Evolutionary conservation across 2,113 vertebrate genomes (phyloP).

Genomic region (Silurus glanis): DNA sequence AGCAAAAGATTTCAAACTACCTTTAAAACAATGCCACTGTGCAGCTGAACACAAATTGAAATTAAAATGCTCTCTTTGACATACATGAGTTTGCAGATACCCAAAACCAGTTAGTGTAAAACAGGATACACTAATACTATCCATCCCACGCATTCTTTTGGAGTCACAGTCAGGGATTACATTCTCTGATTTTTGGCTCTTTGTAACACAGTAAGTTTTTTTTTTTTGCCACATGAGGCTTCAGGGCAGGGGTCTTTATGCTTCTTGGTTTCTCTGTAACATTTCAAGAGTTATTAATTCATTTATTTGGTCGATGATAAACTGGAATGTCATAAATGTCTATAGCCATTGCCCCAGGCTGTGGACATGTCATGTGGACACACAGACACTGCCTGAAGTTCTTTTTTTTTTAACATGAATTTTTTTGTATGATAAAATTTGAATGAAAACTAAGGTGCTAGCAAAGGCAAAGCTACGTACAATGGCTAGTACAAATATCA

Average conservation of each 20-base stretch:
- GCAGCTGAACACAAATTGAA: neutral
- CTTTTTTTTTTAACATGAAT: neutral
- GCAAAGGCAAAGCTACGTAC: neutral
- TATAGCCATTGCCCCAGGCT: slow-evolving; percentile 84
- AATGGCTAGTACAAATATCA: neutral
- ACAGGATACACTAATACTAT: neutral
- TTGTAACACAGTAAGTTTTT: no score
- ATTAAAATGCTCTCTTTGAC: neutral
- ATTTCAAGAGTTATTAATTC: neutral
- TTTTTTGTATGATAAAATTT: neutral
- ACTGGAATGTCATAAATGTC: slow-evolving; percentile 87
- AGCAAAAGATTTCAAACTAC: neutral
- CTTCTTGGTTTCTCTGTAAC: neutral
- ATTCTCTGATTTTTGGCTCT: no score
- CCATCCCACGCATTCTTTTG: neutral
- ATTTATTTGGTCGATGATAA: slow-evolving; percentile 79
- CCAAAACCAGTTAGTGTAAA: neutral
- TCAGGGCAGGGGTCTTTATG: no score
- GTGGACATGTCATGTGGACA: slow-evolving; percentile 92
- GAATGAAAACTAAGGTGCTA: neutral
- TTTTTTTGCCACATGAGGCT: no score
- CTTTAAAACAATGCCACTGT: neutral
- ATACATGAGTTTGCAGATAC: neutral
- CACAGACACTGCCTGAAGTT: slow-evolving; percentile 84
- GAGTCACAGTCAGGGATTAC: no score